Evolutionary conservation across 2,888 invertebrate genomes (phyloP), one percentile per base, ranked within the genome.

Genomic region (Ecliptopera silaceata): DNA sequence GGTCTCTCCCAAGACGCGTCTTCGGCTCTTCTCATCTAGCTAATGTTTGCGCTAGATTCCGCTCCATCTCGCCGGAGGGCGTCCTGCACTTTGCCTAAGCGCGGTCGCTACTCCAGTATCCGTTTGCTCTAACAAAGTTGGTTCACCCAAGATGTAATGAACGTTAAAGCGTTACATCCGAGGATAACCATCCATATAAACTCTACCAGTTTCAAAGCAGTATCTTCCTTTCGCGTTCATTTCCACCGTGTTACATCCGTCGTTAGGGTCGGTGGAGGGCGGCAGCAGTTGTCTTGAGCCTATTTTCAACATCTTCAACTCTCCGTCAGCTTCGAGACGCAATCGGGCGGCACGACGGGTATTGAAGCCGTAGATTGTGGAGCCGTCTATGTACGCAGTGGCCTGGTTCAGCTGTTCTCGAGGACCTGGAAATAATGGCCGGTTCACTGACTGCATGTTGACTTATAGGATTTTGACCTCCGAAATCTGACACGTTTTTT

Each of bases 401-500:
- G 95, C 96, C 86, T 97, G 97, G 84, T 96, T 97, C 52, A 97
- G 78, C 74, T 97, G 98, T 72, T 98, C 94, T 4, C 97, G 91
- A 0, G 96, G 95, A 11, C 96, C 94, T 93, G 71, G 4, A 62
- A 38, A 34, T 8, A 63, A 34, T 32, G 3, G 12, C 4, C n/a
- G 5, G 1, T 10, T 29, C 11, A 34, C 6, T 34, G 10, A 39
- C 17, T 12, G n/a, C 3, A 2, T 12, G 34, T 12, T 4, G 34
- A 34, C 1, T 12, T 6, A 1, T 15, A 15, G 6, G 15, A 0
- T 6, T 13, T 15, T 15, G 10, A 12, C 1, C 1, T 15, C 10
- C 15, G 15, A 36, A 15, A 26, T 1, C 36, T 34, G 32, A 6
- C 34, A 13, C 6, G 5, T 13, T 12, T 5, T 13, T n/a, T n/a